Base-by-base conservation (phyloP, 2,888 invertebrate genomes). In the Drosophila diplacantha region DNA sequence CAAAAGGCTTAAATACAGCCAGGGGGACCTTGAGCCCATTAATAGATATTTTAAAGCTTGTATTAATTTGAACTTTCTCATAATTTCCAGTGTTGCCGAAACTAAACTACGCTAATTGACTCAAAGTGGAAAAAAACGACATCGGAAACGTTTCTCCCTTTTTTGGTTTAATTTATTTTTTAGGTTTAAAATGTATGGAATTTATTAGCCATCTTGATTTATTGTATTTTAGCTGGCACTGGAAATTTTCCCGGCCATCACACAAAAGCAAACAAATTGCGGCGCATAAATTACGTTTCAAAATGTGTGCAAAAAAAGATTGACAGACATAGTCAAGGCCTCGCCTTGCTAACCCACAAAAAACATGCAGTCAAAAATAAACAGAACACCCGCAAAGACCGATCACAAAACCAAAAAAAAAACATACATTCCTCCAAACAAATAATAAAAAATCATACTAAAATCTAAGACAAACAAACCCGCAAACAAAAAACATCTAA, bases 341-440 rank as follows among this genome's bases (percentile, higher is more conserved):
- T 74, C 56, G 53, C 56, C 70, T 77, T 80, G 75, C 77, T 79
- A 82, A 79, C 79, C 79, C 68, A 79, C 80, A 80, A 77, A 81
- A 66, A 44, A 35, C 52, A 29, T 18, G 50, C 35, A 56, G 58
- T 65, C 41, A 73, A 73, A 68, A 71, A 52, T 68, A 78, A 75
- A 75, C 78, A 78, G 68, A 76, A 80, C 75, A 71, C 66, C 58
- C 71, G 72, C 67, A 64, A 53, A 50, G 59, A 44, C 22, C 34
- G 41, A 67, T 64, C 60, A 46, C 64, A 63, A 41, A 41, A 22
- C 14, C 4, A 41, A 0, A 3, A 14, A 20, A 39, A 39, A 14
- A 14, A 8, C 22, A 59, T 49, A 31, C 58, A 63, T 24, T 64
- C 62, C 55, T 29, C 61, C 34, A 60, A 63, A 69, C 71, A 58